These are phyloP conservation scores for Pseudocheirus occidentalis DNA, from an alignment of 2,797 vertebrate species.

Conservation along the genomic window DNA sequence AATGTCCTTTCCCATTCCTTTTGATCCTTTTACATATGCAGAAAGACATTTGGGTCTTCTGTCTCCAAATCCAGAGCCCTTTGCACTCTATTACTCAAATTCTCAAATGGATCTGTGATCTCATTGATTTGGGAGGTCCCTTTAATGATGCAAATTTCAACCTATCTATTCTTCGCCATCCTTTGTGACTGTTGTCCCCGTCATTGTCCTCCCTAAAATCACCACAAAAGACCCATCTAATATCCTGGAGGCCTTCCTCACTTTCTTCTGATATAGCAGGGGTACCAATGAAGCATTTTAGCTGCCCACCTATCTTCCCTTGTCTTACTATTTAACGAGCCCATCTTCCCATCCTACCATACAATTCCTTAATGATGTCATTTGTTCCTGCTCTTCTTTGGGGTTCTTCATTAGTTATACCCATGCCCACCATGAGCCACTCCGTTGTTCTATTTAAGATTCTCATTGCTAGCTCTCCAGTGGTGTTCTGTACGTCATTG, in stretches of 20 bases:
- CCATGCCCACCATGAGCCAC: neutral
- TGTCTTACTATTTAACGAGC: neutral
- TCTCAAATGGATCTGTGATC: no score
- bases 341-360: neutral
- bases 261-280: neutral
- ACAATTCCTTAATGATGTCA: neutral
- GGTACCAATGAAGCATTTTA: neutral
- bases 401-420: neutral
- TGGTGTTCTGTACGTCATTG: neutral
- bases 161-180: no score
- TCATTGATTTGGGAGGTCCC: no score
- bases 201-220: neutral
- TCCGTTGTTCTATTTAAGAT: neutral
- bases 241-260: neutral
- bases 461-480: neutral
- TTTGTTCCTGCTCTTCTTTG: neutral
- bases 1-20: neutral
- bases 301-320: neutral
- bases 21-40: neutral
- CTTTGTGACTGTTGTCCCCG: no score
- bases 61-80: no score
- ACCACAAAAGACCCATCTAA: neutral
- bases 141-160: no score
- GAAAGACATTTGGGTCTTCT: neutral
- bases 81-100: no score